Evolutionary conservation across 2,888 invertebrate species (phyloP), one percentile per base, ranked within the genome.

Genomic region (Dynastes hyllus): DNA sequence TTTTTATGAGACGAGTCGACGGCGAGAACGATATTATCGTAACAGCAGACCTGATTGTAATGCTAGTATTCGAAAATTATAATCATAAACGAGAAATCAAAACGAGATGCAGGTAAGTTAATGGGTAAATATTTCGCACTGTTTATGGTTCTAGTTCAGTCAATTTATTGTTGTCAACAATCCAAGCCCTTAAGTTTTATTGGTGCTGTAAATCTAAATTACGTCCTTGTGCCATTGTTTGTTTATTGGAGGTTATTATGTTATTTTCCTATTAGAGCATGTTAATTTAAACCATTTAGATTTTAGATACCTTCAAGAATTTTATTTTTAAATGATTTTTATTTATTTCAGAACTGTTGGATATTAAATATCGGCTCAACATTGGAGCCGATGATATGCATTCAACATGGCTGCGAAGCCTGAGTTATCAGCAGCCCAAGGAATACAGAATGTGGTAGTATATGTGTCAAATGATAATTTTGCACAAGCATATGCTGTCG

Each of bases 361-460:
- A 86, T 86, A 85, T 84, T 89, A 86, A 86, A 86, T 86, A 84
- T 84, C 85, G 87, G 88, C 88, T 89, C 90, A 90, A 88, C 86
- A 88, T 88, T 89, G 89, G 90, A 89, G 90, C 91, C 92, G 92
- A 93, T 93, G 93, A 93, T 93, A 93, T 92, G 92, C 91, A 92
- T 91, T 91, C 91, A 93, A 92, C 91, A 94, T 94, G 93, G 93
- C 93, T 91, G 93, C 93, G 92, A 93, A 94, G 93, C 93, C 94
- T 93, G 94, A 93, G 91, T 92, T 93, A 90, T 91, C 92, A 90
- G 91, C 88, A 81, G 85, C 87, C 82, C 89, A 89, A 87, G 89
- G 90, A 87, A 90, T 91, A 81, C 91, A 91, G 84, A 91, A 91
- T 88, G 91, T 91, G 85, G 89, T 91, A 89, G 91, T 91, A 80